phyloP scores from a whole-genome alignment of 2,888 invertebrate genomes.

The Agelastica alni region DNA sequence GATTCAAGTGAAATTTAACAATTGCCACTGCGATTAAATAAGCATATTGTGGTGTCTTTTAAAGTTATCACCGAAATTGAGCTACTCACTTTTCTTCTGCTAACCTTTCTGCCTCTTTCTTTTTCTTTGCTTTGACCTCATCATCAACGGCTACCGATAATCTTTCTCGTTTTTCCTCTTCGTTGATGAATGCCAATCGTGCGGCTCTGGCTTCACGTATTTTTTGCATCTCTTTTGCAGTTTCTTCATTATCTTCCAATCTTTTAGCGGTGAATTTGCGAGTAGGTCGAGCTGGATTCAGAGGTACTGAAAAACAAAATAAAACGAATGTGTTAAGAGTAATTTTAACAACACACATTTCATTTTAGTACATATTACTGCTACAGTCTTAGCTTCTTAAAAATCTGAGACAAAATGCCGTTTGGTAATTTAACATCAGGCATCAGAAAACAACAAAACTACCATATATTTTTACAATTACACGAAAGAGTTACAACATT shows the following conservation, averaged over 20 bases:
- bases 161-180: constrained; percentile 54
- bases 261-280: constrained; percentile 65
- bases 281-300: constrained; percentile 71
- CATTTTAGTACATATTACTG: too few relatives aligned
- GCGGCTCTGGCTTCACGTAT: constrained; percentile 67
- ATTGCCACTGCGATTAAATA: too few relatives aligned
- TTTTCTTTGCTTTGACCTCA: constrained; percentile 60
- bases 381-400: too few relatives aligned
- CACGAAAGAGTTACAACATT: too few relatives aligned
- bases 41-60: too few relatives aligned
- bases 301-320: constrained; percentile 47
- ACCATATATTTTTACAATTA: too few relatives aligned
- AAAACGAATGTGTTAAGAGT: background rate
- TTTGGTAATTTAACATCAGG: too few relatives aligned
- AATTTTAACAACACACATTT: too few relatives aligned
- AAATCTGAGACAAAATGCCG: too few relatives aligned
- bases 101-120: constrained; percentile 62
- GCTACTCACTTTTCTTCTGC: constrained; percentile 65
- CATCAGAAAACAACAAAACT: too few relatives aligned
- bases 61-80: too few relatives aligned
- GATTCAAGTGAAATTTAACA: too few relatives aligned
- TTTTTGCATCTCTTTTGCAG: constrained; percentile 56
- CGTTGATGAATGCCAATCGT: constrained; percentile 64
- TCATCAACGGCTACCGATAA: constrained; percentile 54
- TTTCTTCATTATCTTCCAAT: constrained; percentile 56